These are phyloP conservation scores for Polypedilum pembai DNA, from an alignment of 1,140 invertebrate species.

Conservation along the genomic window DNA sequence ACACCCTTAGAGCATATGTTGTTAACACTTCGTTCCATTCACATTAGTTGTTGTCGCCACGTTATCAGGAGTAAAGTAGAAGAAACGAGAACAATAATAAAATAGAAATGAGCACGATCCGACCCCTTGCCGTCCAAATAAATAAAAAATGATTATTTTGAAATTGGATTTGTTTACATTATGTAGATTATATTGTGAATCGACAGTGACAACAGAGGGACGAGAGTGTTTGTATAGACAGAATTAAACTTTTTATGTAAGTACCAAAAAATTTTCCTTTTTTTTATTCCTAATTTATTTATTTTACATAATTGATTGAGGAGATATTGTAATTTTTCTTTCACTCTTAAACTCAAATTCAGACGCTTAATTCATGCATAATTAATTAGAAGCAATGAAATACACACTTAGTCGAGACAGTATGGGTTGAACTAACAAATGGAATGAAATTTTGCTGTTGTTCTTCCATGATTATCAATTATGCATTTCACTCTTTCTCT, in stretches of 20 bases:
- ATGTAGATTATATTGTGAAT: too few relatives aligned
- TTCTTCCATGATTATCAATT: conserved; percentile 7
- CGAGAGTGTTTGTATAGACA: too few relatives aligned
- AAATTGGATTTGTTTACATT: background rate
- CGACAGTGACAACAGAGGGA: too few relatives aligned
- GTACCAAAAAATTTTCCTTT: background rate
- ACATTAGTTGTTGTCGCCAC: conserved; percentile 9
- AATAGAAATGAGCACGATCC: background rate
- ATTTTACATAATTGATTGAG: conserved; percentile 26
- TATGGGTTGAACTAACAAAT: background rate
- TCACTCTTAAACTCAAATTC: background rate
- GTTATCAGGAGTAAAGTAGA: background rate
- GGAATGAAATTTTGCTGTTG: background rate
- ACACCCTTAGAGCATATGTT: too few relatives aligned
- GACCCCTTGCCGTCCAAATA: background rate
- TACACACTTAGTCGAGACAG: conserved; percentile 3
- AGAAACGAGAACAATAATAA: background rate
- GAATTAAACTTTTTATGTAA: too few relatives aligned
- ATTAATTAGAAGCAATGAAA: conserved; percentile 7
- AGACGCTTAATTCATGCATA: conserved; percentile 12
- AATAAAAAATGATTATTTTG: conserved; percentile 20
- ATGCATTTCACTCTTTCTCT: conserved; percentile 3
- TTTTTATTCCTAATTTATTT: conserved; percentile 28
- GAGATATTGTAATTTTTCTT: conserved; percentile 17
- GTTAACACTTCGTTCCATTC: background rate